Evolutionary conservation across 2,888 invertebrate genomes (phyloP).

Genomic region (Leucophenga maculata): DNA sequence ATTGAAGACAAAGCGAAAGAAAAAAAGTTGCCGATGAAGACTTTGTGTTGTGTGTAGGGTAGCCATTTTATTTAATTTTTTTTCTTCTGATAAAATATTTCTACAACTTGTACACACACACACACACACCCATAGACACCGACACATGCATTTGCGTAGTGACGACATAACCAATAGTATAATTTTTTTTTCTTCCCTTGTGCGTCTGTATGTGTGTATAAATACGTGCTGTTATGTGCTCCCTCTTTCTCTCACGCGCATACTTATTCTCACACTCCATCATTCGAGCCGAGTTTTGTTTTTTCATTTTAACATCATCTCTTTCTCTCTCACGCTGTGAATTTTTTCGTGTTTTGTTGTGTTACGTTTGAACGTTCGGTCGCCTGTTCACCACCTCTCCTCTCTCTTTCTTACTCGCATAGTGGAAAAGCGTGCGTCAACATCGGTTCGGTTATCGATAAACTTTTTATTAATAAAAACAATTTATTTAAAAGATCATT

Average conservation of each 20-base stretch:
- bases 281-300: background rate
- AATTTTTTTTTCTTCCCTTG: too few relatives aligned
- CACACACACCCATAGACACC: slow-evolving; percentile 32
- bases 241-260: slow-evolving; percentile 29
- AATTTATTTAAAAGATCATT: too few relatives aligned
- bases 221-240: slow-evolving; percentile 13
- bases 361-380: slow-evolving; percentile 2
- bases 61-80: slow-evolving; percentile 61
- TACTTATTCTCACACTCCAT: background rate
- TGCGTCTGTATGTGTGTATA: background rate
- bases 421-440: too few relatives aligned
- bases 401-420: too few relatives aligned
- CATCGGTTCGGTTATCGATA: too few relatives aligned
- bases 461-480: too few relatives aligned
- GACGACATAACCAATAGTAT: slow-evolving; percentile 4
- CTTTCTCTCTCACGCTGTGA: background rate
- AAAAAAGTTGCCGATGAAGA: slow-evolving; percentile 20
- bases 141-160: background rate
- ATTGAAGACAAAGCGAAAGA: background rate
- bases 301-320: background rate
- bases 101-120: slow-evolving; percentile 35
- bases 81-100: slow-evolving; percentile 45
- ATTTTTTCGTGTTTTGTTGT: slow-evolving; percentile 20
- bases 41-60: slow-evolving; percentile 45
- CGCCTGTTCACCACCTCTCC: background rate